Conservation (phyloP, 2,797 vertebrate genomes). For the Chaunax sp. region DNA sequence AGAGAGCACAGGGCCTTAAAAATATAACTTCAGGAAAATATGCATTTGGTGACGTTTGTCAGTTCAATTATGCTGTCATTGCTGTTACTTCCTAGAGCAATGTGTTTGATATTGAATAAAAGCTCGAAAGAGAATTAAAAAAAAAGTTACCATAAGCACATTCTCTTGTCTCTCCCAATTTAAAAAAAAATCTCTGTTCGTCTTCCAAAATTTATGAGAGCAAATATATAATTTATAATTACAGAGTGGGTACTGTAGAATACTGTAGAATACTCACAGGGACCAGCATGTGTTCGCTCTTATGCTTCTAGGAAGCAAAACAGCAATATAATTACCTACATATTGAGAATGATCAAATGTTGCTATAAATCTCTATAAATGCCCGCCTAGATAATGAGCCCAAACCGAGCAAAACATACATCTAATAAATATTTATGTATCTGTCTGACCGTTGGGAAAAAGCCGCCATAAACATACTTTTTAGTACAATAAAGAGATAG, state of each 20-base stretch:
- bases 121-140: not conserved
- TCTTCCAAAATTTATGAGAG: slow-evolving; percentile 43
- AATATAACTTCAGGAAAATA: slow-evolving; percentile 20
- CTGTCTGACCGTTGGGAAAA: slow-evolving; percentile 45
- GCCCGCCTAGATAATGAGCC: slow-evolving; percentile 6
- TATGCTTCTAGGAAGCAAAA: slow-evolving; percentile 34
- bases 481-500: slow-evolving; percentile 6
- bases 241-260: slow-evolving; percentile 25
- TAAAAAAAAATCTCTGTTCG: not conserved
- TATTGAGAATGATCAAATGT: slow-evolving; percentile 41
- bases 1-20: not conserved
- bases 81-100: slow-evolving; percentile 2
- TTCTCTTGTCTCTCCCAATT: no score
- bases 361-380: slow-evolving; percentile 41
- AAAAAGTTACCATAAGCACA: slow-evolving; percentile 1
- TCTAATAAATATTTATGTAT: slow-evolving; percentile 71
- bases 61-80: slow-evolving; percentile 14
- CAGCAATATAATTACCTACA: slow-evolving; percentile 35
- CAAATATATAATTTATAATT: slow-evolving; percentile 53
- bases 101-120: slow-evolving; percentile 28
- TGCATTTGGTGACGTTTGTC: slow-evolving; percentile 11
- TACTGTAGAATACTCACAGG: slow-evolving; percentile 18
- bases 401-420: slow-evolving; percentile 14
- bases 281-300: slow-evolving; percentile 40
- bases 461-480: slow-evolving; percentile 27